phyloP scores from a whole-genome alignment of 92 coral and sea anemone species.

The Heteractis magnifica region DNA sequence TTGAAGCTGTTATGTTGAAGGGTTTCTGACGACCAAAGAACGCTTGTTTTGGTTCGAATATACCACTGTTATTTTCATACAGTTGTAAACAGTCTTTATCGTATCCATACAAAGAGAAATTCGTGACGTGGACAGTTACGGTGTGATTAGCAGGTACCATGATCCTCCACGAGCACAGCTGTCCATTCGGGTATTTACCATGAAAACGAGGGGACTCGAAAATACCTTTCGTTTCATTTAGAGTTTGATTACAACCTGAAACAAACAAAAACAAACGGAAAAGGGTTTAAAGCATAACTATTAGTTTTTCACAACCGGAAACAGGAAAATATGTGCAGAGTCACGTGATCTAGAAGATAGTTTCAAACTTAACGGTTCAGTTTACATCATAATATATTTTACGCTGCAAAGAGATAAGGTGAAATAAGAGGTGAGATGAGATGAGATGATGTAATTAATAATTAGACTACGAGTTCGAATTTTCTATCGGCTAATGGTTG shows the following conservation, averaged over 20 bases:
- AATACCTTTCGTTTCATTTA: constrained; percentile 24
- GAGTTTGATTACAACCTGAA: constrained; percentile 59
- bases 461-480: too few species aligned
- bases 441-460: too few species aligned
- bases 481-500: too few species aligned
- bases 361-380: too few species aligned
- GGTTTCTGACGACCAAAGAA: background rate
- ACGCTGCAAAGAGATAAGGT: too few species aligned
- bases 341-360: too few species aligned
- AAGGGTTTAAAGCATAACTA: too few species aligned
- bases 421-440: too few species aligned
- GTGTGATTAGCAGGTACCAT: constrained; percentile 21
- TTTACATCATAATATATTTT: too few species aligned
- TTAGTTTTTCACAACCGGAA: background rate
- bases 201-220: constrained; percentile 66
- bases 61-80: background rate
- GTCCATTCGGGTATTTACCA: constrained; percentile 57
- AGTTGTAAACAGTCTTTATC: background rate
- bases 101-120: constrained; percentile 19
- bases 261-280: too few species aligned
- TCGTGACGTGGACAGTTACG: constrained; percentile 30
- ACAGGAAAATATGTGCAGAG: too few species aligned
- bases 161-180: constrained; percentile 74
- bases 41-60: background rate
- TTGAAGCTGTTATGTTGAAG: background rate